Evolutionary conservation across 2,888 invertebrate species (phyloP).

Genomic region (Eupithecia subumbrata): DNA sequence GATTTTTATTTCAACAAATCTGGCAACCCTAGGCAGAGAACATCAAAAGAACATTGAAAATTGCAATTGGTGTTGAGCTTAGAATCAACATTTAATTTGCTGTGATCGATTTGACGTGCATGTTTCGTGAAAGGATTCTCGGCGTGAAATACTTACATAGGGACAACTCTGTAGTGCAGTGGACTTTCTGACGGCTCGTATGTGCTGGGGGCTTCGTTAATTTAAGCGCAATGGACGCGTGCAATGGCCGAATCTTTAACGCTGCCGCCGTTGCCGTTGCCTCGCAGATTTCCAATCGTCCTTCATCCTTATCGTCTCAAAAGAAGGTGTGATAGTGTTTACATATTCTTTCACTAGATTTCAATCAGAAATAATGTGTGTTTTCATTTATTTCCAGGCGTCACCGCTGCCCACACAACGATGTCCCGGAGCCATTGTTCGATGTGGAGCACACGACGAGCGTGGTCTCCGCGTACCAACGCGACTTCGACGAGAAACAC

Average conservation of each 20-base stretch:
- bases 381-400: constrained; percentile 82
- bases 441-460: constrained; percentile 82
- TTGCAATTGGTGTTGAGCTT: constrained; percentile 30
- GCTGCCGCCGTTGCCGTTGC: constrained; percentile 75
- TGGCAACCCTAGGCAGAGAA: too few species aligned
- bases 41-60: constrained; percentile 9
- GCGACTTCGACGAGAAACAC: constrained; percentile 87
- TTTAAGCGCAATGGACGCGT: constrained; percentile 72
- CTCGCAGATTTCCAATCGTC: constrained; percentile 66
- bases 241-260: constrained; percentile 76
- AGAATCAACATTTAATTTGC: constrained; percentile 32
- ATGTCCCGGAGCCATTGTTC: constrained; percentile 85
- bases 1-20: too few species aligned
- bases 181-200: constrained; percentile 48
- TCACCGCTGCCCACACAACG: constrained; percentile 92
- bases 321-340: constrained; percentile 68
- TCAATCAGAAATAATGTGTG: neutral
- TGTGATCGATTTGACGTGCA: constrained; percentile 21
- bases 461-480: constrained; percentile 85
- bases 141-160: constrained; percentile 34
- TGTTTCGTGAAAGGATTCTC: constrained; percentile 19
- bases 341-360: neutral
- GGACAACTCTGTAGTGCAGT: constrained; percentile 49
- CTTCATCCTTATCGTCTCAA: constrained; percentile 74
- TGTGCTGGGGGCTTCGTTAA: constrained; percentile 42